phyloP scores from a whole-genome alignment of 2,113 vertebrate species.

The Sminthopsis crassicaudata region DNA sequence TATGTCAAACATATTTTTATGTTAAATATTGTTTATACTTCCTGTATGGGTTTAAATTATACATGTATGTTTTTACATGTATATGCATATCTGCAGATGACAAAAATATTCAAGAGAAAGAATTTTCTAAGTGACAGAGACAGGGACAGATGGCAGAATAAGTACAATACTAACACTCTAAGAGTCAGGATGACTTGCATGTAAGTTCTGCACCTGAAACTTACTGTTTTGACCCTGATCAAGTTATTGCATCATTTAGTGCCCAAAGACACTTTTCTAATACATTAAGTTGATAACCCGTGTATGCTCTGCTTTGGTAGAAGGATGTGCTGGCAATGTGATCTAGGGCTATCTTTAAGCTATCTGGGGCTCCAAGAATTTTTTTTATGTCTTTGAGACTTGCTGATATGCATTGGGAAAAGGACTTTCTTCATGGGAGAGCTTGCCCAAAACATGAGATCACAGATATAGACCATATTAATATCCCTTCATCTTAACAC shows the following conservation, averaged over 20 bases:
- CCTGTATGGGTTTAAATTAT: no score
- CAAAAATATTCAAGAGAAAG: background rate
- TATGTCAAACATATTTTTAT: background rate
- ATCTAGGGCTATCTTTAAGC: no score
- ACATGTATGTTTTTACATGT: background rate
- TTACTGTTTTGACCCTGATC: background rate
- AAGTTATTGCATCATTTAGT: background rate
- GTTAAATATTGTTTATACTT: no score
- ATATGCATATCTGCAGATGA: background rate
- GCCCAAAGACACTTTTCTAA: background rate
- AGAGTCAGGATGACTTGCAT: background rate
- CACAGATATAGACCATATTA: background rate
- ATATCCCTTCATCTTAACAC: no score
- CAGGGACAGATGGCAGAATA: background rate
- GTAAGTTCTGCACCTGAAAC: background rate
- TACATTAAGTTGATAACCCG: background rate
- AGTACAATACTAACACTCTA: background rate
- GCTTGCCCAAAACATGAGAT: background rate
- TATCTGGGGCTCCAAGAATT: no score
- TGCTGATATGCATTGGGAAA: background rate
- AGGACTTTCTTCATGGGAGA: background rate
- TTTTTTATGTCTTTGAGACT: background rate
- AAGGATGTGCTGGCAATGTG: background rate
- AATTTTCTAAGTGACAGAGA: background rate
- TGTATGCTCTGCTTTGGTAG: background rate